These are phyloP conservation scores for Calliopum simillimum DNA, from an alignment of 2,888 invertebrate species.

Conservation along the genomic window DNA sequence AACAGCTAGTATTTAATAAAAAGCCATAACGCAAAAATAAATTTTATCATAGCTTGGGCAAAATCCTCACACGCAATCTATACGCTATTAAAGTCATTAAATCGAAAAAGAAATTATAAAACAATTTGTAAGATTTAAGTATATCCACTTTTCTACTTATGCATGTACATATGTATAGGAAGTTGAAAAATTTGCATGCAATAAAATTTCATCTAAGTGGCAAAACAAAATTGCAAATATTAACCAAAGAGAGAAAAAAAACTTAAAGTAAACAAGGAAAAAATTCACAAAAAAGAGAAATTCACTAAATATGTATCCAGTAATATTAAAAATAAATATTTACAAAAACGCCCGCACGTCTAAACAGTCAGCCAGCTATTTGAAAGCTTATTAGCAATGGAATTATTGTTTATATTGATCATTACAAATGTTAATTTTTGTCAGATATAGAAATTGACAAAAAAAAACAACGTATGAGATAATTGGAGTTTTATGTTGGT, in stretches of 20 bases:
- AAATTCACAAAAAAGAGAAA: constrained; percentile 5
- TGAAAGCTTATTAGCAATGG: background rate
- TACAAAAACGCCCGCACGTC: background rate
- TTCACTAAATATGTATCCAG: background rate
- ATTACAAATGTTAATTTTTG: constrained; percentile 2
- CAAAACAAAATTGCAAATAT: background rate
- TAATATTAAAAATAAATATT: constrained; percentile 17
- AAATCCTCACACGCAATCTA: background rate
- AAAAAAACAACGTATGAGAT: too few species aligned
- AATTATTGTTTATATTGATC: background rate
- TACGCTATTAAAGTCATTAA: too few species aligned
- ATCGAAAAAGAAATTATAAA: too few species aligned
- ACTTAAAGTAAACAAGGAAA: background rate
- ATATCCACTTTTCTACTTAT: too few species aligned
- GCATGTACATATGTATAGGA: background rate
- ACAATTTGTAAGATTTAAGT: too few species aligned
- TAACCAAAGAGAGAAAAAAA: background rate
- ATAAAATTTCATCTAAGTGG: background rate
- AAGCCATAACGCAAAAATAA: too few species aligned
- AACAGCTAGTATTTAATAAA: too few species aligned
- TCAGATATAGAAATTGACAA: background rate
- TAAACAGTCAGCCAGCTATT: background rate
- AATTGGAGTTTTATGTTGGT: too few species aligned
- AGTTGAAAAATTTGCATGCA: background rate
- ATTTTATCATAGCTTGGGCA: too few species aligned